These are phyloP conservation scores for Drosophila bunnanda DNA, from an alignment of 2,888 invertebrate genomes.

Conservation along the genomic window DNA sequence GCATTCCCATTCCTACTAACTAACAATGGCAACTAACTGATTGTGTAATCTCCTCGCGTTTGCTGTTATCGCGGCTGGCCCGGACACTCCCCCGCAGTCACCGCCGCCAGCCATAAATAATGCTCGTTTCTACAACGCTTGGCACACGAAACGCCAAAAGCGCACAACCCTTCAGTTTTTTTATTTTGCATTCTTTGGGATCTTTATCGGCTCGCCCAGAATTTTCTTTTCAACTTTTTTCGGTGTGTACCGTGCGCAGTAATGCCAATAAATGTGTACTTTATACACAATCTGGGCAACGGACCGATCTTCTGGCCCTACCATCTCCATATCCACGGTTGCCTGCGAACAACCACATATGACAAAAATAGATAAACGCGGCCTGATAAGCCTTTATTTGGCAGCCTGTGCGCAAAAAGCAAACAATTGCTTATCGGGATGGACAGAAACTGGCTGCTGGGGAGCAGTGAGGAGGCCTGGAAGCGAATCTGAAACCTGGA, in stretches of 20 bases:
- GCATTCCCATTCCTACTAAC: slow-evolving; percentile 8
- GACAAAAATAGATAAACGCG: slow-evolving; percentile 33
- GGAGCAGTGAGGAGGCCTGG: neutral
- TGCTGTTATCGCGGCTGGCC: slow-evolving; percentile 12
- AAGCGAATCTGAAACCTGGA: slow-evolving; percentile 4
- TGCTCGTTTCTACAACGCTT: slow-evolving; percentile 15
- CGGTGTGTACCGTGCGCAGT: slow-evolving; percentile 37
- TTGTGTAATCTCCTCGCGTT: slow-evolving; percentile 26
- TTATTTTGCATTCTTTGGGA: slow-evolving; percentile 25
- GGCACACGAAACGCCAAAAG: slow-evolving; percentile 67
- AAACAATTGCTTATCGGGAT: slow-evolving; percentile 51
- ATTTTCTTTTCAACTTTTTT: slow-evolving; percentile 1
- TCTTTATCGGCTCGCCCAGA: slow-evolving; percentile 27
- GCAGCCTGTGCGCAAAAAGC: slow-evolving; percentile 38
- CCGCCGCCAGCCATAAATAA: slow-evolving; percentile 2
- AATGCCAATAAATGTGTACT: slow-evolving; percentile 18
- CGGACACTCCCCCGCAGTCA: slow-evolving; percentile 3
- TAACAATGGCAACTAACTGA: slow-evolving; percentile 29
- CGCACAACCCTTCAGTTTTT: slow-evolving; percentile 17
- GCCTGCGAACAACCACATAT: slow-evolving; percentile 20
- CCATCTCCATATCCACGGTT: slow-evolving; percentile 9
- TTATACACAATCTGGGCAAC: neutral
- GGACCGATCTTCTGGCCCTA: slow-evolving; percentile 13
- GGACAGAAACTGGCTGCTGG: slow-evolving; percentile 1
- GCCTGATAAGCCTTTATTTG: slow-evolving; percentile 38